Evolutionary conservation across 1,140 invertebrate species (phyloP), one percentile per base, ranked within the genome.

Genomic region (Drosophila bocki): DNA sequence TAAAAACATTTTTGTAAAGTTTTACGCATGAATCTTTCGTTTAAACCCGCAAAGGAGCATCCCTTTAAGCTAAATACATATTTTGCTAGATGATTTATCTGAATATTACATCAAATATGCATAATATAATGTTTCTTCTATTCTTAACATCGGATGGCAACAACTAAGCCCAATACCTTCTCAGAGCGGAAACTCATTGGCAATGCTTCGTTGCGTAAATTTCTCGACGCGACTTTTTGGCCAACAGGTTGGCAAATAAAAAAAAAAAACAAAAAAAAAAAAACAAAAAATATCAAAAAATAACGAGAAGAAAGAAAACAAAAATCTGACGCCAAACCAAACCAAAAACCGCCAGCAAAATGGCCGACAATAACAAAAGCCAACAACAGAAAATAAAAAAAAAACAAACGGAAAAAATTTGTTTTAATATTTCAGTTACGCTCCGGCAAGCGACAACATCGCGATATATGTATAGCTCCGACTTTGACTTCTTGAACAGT

Each of bases 381-480:
- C 53, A 69, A 54, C 47, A 83, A 71, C 56, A 64, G 57, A 42
- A 72, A 63, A 35, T 19, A 35, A 56, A 44, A 50, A 74, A 83
- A 79, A 86, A 78, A 56, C 9, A 60, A 75, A 57, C 17, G 39
- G 45, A 48, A 75, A 80, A 88, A 88, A 88, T 75, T 58, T 75
- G 75, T 90, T 91, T 91, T 91, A 87, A 85, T 91, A 88, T 88
- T 91, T 85, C 84, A 87, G 91, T 92, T 91, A 92, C 91, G 91
- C 91, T 92, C 81, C 78, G 86, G 65, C 65, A 69, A 91, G 76
- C 83, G 76, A 69, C 75, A 80, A 83, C 80, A 92, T 92, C 91
- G 81, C 77, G 91, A 92, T 92, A 91, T 56, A 56, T 51, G 22
- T 29, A 50, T 75, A 78, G 58, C 72, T 68, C 65, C 53, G 69